Evolutionary conservation across 1,140 invertebrate species (phyloP), one percentile per base, ranked within the genome.

Genomic region (Pantala flavescens): DNA sequence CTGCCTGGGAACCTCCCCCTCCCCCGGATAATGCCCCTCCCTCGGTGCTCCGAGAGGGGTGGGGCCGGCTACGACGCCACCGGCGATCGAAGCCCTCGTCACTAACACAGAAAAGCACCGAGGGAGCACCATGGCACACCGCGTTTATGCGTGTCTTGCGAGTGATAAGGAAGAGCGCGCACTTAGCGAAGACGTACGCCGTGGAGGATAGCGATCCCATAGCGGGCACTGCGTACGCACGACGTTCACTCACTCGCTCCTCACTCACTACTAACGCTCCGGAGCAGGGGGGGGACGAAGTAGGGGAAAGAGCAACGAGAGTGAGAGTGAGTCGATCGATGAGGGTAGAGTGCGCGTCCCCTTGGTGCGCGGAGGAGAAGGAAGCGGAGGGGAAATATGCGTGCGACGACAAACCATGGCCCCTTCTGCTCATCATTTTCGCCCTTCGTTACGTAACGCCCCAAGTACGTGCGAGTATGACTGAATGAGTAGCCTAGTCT

Each of bases 11-110:
- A 63, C 80, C 82, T 83, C 83, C 83, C 83, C 83, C 81, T 80
- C 81, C 80, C 80, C 80, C 78, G 82, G 82, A 83, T 83, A 82
- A 81, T 80, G 77, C 80, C 79, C 79, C 79, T 76, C 75, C 36
- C 43, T 21, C 19, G 24, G 63, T 36, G 24, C 23, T 73, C 72
- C 42, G 19, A 19, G 72, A 28, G 72, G 42, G 42, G 75, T 74
- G 71, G 28, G 74, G 77, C 75, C 79, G 81, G 81, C 80, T 80
- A 79, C 78, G 79, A 77, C 79, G 80, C 81, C 80, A 80, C 81
- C 81, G 28, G 3, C 28, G 28, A 9, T 9, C 28, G 28, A 36
- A 36, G 9, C 28, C 28, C 28, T 36, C 28, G 9, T 36, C 28
- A 36, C 28, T 36, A 36, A 9, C 28, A 36, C 28, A 36, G 28